These are phyloP conservation scores for Lomographa bimaculata DNA, from an alignment of 2,888 invertebrate genomes.

Conservation along the genomic window DNA sequence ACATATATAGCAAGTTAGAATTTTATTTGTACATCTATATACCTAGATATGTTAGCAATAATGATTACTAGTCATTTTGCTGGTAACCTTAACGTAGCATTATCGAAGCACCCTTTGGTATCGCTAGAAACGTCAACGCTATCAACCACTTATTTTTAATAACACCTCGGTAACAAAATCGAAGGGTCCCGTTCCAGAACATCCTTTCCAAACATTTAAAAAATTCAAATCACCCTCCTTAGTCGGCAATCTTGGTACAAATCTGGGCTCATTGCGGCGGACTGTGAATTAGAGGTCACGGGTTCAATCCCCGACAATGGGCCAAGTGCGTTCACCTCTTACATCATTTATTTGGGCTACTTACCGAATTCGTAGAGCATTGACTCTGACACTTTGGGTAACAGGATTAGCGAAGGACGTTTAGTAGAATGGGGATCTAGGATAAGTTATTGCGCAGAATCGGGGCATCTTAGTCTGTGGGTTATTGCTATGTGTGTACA, in stretches of 20 bases:
- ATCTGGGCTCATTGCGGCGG: conserved; percentile 38
- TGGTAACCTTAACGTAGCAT: too few relatives aligned
- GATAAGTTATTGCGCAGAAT: too few relatives aligned
- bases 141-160: too few relatives aligned
- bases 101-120: too few relatives aligned
- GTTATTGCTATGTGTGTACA: too few relatives aligned
- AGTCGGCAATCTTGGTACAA: conserved; percentile 22
- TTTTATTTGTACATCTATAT: too few relatives aligned
- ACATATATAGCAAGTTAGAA: too few relatives aligned
- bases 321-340: conserved; percentile 49
- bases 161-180: not conserved
- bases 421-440: too few relatives aligned
- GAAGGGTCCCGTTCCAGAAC: conserved; percentile 2
- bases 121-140: too few relatives aligned
- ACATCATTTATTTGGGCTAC: conserved; percentile 53
- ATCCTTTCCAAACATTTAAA: conserved; percentile 13
- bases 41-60: too few relatives aligned
- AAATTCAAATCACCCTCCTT: conserved; percentile 12
- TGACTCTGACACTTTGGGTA: conserved; percentile 27
- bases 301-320: conserved; percentile 51
- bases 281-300: conserved; percentile 56
- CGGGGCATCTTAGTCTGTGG: too few relatives aligned
- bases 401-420: conserved; percentile 4
- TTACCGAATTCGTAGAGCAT: conserved; percentile 37
- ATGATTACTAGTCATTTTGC: too few relatives aligned